Evolutionary conservation across 2,888 invertebrate species (phyloP).

Genomic region (Drosophila mimica): DNA sequence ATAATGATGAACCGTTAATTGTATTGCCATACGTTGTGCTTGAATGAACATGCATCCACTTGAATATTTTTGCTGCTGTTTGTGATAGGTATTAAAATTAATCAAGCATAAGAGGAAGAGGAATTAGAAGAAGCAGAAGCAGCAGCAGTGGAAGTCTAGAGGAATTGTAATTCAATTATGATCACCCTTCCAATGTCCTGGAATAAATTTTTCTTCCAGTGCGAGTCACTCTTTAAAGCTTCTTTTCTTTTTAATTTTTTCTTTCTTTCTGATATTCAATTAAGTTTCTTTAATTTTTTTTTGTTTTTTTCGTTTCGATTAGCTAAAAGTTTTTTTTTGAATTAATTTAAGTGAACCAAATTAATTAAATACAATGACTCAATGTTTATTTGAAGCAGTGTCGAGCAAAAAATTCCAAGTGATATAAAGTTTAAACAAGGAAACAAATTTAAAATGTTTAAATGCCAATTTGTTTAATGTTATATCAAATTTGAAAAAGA

Average conservation of each 20-base stretch:
- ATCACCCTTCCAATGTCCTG: conserved; percentile 4
- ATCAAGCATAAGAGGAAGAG: neutral
- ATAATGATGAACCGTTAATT: conserved; percentile 92
- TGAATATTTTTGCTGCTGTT: neutral
- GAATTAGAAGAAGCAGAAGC: neutral
- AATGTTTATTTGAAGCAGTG: too few relatives aligned
- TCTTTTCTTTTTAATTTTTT: conserved; percentile 10
- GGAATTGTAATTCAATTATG: conserved; percentile 11
- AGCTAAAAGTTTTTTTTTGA: conserved; percentile 2
- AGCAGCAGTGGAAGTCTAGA: conserved; percentile 4
- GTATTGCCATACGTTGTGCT: conserved; percentile 99
- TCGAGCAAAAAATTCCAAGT: too few relatives aligned
- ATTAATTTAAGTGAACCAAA: conserved; percentile 15
- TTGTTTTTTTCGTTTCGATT: neutral
- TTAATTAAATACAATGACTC: conserved; percentile 7
- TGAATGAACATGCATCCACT: conserved; percentile 87
- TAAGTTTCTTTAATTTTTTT: conserved; percentile 1
- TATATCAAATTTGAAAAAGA: too few relatives aligned
- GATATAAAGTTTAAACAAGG: too few relatives aligned
- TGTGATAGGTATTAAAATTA: conserved; percentile 2
- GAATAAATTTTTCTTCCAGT: conserved; percentile 8
- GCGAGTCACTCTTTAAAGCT: conserved; percentile 13
- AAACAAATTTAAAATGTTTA: too few relatives aligned
- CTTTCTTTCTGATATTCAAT: conserved; percentile 17
- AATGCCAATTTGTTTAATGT: too few relatives aligned